These are phyloP conservation scores for Solea solea DNA, from an alignment of 2,113 vertebrate genomes.

Conservation along the genomic window DNA sequence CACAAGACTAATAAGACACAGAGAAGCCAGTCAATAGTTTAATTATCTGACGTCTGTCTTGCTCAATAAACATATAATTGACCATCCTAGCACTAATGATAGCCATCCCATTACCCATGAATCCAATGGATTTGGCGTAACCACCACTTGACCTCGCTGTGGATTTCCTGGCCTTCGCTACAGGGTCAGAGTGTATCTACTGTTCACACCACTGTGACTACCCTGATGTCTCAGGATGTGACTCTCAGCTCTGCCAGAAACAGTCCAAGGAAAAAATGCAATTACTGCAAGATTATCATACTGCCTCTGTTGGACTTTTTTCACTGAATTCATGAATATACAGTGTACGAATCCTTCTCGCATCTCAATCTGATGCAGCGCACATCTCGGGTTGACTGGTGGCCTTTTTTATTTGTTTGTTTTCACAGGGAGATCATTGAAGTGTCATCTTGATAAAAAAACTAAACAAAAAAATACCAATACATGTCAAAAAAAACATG, in stretches of 20 bases:
- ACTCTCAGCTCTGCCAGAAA: constrained; percentile 69
- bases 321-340: constrained; percentile 81
- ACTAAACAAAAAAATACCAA: constrained; percentile 26
- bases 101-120: constrained; percentile 66
- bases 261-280: constrained; percentile 74
- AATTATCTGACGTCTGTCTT: constrained; percentile 75
- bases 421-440: constrained; percentile 45
- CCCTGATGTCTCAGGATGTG: constrained; percentile 45
- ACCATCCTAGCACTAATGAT: constrained; percentile 68
- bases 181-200: constrained; percentile 60
- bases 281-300: constrained; percentile 80
- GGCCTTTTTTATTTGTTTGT: constrained; percentile 67
- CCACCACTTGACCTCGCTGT: constrained; percentile 70
- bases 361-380: constrained; percentile 71
- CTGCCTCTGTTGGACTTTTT: constrained; percentile 80
- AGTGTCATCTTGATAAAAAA: constrained; percentile 21
- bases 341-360: constrained; percentile 75
- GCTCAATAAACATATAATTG: constrained; percentile 79
- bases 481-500: neutral
- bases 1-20: constrained; percentile 58
- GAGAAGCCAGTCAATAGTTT: constrained; percentile 72
- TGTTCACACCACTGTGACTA: constrained; percentile 40
- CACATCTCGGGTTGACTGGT: constrained; percentile 60
- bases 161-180: constrained; percentile 53
- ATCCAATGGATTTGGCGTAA: constrained; percentile 63